Conservation (phyloP, 53 echinoderm and acorn worm species). For the Apostichopus leukothele region DNA sequence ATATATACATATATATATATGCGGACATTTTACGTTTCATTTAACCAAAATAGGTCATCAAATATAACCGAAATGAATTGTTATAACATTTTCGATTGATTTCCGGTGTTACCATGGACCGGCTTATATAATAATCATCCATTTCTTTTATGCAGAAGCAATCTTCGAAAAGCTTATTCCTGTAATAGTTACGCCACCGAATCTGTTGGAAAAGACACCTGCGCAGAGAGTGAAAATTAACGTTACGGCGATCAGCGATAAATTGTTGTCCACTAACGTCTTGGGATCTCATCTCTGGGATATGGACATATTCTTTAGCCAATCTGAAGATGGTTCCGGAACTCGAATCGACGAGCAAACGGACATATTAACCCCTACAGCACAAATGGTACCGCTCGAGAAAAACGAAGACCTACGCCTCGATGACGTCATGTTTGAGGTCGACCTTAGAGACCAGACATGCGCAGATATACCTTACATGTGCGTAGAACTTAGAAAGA, state of each 20-base stretch:
- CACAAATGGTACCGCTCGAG: conserved; percentile 4
- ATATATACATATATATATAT: too few relatives aligned
- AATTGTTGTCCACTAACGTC: not conserved
- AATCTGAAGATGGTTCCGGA: not conserved
- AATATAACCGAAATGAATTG: not conserved
- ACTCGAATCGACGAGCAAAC: conserved; percentile 6
- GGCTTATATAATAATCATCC: too few relatives aligned
- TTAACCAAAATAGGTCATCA: too few relatives aligned
- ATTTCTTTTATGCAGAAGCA: conserved; percentile 1
- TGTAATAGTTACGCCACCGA: not conserved
- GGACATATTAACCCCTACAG: conserved; percentile 11
- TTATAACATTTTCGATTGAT: not conserved
- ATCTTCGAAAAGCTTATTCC: conserved; percentile 1
- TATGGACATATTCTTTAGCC: conserved; percentile 26
- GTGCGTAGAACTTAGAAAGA: conserved; percentile 34
- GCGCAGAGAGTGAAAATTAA: conserved; percentile 30
- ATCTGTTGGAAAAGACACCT: conserved; percentile 19
- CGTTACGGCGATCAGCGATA: conserved; percentile 1
- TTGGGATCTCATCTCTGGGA: not conserved
- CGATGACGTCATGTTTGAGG: conserved; percentile 26
- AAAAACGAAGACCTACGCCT: not conserved
- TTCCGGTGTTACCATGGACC: not conserved
- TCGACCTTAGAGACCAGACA: not conserved
- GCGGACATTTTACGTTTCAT: too few relatives aligned
- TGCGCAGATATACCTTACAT: conserved; percentile 29